Evolutionary conservation across 1,140 invertebrate species (phyloP).

Genomic region (Brachionus paranguensis): DNA sequence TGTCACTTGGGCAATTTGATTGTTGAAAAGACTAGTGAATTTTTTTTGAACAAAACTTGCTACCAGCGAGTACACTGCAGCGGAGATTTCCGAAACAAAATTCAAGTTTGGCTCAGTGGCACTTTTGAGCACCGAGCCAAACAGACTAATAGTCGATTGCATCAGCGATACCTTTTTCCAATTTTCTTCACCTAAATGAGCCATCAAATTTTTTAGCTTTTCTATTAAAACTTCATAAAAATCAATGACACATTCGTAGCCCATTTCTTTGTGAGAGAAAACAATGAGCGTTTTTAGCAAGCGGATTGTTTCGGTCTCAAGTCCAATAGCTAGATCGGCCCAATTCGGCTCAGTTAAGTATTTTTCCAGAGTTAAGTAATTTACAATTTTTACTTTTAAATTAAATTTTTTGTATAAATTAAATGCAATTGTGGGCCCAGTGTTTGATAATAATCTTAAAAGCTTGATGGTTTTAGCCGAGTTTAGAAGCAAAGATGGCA

Average conservation of each 20-base stretch:
- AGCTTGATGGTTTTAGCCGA: neutral
- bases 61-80: neutral
- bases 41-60: neutral
- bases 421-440: neutral
- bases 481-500: neutral
- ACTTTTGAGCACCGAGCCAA: neutral
- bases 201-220: neutral
- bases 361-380: slow-evolving; percentile 4
- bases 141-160: neutral
- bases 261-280: neutral
- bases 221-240: slow-evolving; percentile 24
- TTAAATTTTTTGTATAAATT: slow-evolving; percentile 9
- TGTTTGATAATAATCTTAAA: neutral
- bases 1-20: neutral
- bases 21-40: neutral
- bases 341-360: neutral
- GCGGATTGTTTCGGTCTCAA: slow-evolving; percentile 11
- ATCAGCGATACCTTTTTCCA: neutral
- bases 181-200: neutral
- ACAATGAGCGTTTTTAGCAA: neutral
- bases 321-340: neutral
- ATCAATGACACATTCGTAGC: neutral
- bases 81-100: neutral
- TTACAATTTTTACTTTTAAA: neutral
- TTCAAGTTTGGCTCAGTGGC: neutral